Evolutionary conservation across 2,797 vertebrate genomes (phyloP), one percentile per base, ranked within the genome.

Genomic region (Darevskia nairensis): DNA sequence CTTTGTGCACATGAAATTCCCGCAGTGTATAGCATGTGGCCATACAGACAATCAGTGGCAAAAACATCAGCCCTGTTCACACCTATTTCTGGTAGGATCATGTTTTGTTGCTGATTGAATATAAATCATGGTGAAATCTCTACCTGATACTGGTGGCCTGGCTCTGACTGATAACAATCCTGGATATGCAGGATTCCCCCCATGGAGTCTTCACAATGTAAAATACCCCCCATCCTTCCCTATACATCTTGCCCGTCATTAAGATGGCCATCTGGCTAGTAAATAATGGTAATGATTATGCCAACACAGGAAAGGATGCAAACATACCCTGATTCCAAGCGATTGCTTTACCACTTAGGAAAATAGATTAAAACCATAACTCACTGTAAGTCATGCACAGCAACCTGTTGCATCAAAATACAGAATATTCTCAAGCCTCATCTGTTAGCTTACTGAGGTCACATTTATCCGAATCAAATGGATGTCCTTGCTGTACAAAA

Each of bases 321-420:
- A 55, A 13, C 27, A 29, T 78, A 27, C 76, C 50, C 27, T 7
- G 76, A 78, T 25, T 78, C 44, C 76, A 61, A 61, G 61, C 6
- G 21, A 50, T 44, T 46, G 76, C 76, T 29, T 78, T 25, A 25
- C 19, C 44, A 39, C 46, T 69, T 80, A 80, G 10, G 46, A 15
- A 79, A 80, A 41, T 55, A 80, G 78, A 80, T 80, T 80, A 80
- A 80, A 80, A 80, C 50, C 78, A 89, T 44, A 87, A 80, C 50
- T 80, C 50, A 59, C 10, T 19, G 50, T 21, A 55, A 50, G 25
- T 59, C n/a, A 21, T n/a, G 59, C 10, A 41, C 27, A 50, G 29
- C 55, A 5, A 59, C 78, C 50, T 80, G 46, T 80, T 55, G 46
- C n/a, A 80, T 80, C 50, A 9, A 29, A 59, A 80, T 59, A 13